These are phyloP conservation scores for Diarsia mendica DNA, from an alignment of 2,888 invertebrate genomes.

Conservation along the genomic window DNA sequence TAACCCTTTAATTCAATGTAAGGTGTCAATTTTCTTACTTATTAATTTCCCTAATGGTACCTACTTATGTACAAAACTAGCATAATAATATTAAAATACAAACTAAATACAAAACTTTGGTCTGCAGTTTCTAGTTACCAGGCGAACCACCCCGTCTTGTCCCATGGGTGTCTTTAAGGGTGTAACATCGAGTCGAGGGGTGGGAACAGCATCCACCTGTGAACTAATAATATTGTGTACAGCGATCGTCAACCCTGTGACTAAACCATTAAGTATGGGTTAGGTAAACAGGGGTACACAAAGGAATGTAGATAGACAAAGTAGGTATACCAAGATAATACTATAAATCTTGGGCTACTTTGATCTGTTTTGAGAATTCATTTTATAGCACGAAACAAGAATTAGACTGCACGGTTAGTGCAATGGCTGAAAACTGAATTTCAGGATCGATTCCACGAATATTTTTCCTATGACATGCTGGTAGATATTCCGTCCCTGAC, in stretches of 20 bases:
- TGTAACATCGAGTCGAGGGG: slow-evolving; percentile 35
- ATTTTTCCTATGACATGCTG: too few species aligned
- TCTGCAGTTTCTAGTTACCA: slow-evolving; percentile 18
- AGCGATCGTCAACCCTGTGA: slow-evolving; percentile 48
- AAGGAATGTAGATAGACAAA: neutral
- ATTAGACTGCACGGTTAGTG: neutral
- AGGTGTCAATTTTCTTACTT: neutral
- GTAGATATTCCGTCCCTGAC: too few species aligned
- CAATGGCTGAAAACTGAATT: neutral
- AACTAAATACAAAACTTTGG: slow-evolving; percentile 29
- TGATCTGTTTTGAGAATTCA: neutral
- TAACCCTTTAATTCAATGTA: neutral
- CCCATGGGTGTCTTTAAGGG: slow-evolving; percentile 47
- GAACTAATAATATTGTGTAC: slow-evolving; percentile 50
- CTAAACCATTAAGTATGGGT: slow-evolving; percentile 12
- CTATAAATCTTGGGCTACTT: too few species aligned
- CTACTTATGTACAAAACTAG: neutral
- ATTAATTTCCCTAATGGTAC: neutral
- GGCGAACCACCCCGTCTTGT: slow-evolving; percentile 35
- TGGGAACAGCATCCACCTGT: slow-evolving; percentile 49
- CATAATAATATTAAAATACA: neutral
- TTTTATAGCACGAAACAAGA: neutral
- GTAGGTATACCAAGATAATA: too few species aligned
- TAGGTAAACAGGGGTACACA: slow-evolving; percentile 7
- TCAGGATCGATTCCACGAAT: neutral